Evolutionary conservation across 2,888 invertebrate species (phyloP).

Genomic region (Iphiclides podalirius): DNA sequence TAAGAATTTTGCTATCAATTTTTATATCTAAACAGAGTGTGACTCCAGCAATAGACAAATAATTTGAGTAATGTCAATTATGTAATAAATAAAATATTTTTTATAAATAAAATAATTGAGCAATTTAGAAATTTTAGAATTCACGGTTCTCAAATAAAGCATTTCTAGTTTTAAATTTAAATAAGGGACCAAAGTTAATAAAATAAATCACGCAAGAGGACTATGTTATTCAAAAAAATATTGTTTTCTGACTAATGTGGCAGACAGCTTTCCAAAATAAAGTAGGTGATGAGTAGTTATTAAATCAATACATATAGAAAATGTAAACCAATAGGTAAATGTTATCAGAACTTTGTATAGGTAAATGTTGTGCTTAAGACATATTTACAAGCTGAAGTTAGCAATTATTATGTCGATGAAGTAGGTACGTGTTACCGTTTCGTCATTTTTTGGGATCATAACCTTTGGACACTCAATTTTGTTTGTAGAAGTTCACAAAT

Average conservation of each 20-base stretch:
- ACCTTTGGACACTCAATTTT: not conserved
- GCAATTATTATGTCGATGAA: not conserved
- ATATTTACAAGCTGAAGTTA: not conserved
- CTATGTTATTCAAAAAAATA: no score
- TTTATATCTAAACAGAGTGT: constrained; percentile 4
- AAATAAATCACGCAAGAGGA: no score
- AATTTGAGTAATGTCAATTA: not conserved
- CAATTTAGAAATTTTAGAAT: not conserved
- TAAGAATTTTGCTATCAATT: constrained; percentile 8
- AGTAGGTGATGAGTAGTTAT: not conserved
- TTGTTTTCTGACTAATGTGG: no score
- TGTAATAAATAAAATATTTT: not conserved
- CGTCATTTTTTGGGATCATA: not conserved
- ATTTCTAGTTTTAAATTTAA: no score
- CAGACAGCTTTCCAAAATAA: no score
- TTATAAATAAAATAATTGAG: constrained; percentile 10
- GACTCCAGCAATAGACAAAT: not conserved
- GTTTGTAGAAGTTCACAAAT: not conserved
- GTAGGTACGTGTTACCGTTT: not conserved
- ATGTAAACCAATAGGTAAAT: no score
- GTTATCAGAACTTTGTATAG: no score
- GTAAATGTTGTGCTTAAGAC: constrained; percentile 7
- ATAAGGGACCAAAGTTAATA: no score
- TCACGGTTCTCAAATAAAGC: not conserved
- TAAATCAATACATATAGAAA: not conserved